Evolutionary conservation across 1,140 invertebrate genomes (phyloP).

Genomic region (Drosophila tsacasi): DNA sequence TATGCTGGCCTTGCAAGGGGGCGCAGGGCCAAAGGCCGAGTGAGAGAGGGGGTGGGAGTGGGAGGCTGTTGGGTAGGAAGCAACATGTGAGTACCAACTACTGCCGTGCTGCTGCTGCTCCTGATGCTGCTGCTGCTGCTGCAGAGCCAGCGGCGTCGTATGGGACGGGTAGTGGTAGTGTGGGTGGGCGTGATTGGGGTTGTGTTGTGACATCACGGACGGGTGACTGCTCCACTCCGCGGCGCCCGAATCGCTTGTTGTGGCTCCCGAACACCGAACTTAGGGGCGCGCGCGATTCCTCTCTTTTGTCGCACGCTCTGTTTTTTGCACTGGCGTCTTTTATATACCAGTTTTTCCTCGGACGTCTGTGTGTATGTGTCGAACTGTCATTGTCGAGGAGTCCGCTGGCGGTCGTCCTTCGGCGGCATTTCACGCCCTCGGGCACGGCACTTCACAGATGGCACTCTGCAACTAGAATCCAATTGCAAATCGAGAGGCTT

Average conservation of each 20-base stretch:
- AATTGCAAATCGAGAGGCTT: constrained; percentile 23
- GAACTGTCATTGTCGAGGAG: constrained; percentile 68
- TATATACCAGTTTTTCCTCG: constrained; percentile 80
- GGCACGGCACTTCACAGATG: constrained; percentile 36
- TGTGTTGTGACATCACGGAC: constrained; percentile 77
- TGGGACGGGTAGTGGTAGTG: constrained; percentile 65
- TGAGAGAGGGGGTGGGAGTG: constrained; percentile 21
- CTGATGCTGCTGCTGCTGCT: constrained; percentile 52
- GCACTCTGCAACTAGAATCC: constrained; percentile 18
- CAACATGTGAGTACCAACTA: constrained; percentile 81
- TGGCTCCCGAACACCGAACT: constrained; percentile 25
- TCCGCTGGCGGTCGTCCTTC: constrained; percentile 32
- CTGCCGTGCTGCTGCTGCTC: constrained; percentile 70
- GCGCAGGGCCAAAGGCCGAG: constrained; percentile 28
- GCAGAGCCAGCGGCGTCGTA: constrained; percentile 28
- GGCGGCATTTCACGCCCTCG: constrained; percentile 17
- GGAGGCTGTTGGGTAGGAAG: constrained; percentile 66
- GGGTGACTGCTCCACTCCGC: constrained; percentile 26
- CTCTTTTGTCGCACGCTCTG: constrained; percentile 57
- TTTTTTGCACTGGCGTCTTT: constrained; percentile 78
- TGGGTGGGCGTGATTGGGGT: constrained; percentile 52
- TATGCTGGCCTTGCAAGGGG: constrained; percentile 54
- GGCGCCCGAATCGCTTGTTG: constrained; percentile 39
- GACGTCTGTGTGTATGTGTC: constrained; percentile 77
- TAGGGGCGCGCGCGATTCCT: constrained; percentile 56